Percentiles rank a stretch among this genome's conserved stretches.
Evolutionary conservation across 2,888 invertebrate genomes (phyloP).

Genomic region (Leucophenga maculata): DNA sequence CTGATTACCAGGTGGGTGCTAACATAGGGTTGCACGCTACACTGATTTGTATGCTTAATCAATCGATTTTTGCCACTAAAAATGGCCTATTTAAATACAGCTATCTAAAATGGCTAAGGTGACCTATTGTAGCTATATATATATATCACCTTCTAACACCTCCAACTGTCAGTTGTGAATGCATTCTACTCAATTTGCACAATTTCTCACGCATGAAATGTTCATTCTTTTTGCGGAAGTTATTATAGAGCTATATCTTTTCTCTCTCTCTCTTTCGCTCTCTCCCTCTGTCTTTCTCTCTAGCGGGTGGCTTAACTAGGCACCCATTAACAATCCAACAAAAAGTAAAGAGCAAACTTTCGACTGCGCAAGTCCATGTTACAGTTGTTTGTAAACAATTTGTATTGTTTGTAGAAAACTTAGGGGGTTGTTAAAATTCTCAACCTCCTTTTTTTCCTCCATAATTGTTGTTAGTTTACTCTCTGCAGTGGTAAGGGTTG

Average conservation of each 20-base stretch:
- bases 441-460: neutral
- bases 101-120: neutral
- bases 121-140: neutral
- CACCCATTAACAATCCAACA: neutral
- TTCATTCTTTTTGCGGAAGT: conserved; percentile 20
- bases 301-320: neutral
- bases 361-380: neutral
- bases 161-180: no score
- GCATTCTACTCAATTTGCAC: no score
- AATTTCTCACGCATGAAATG: neutral
- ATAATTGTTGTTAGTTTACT: neutral
- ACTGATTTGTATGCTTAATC: neutral
- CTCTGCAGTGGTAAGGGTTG: no score
- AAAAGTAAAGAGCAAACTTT: neutral
- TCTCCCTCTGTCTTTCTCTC: neutral
- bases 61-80: neutral
- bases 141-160: no score
- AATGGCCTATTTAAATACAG: neutral
- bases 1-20: conserved; percentile 20
- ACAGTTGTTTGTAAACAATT: conserved; percentile 19
- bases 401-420: neutral
- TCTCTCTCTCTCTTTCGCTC: neutral
- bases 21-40: conserved; percentile 3
- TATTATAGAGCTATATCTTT: neutral
- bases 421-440: neutral